Percentiles rank a stretch among this genome's conserved stretches.
Evolutionary conservation across 2,113 vertebrate species (phyloP).

Genomic region (Dipodomys stephensi): DNA sequence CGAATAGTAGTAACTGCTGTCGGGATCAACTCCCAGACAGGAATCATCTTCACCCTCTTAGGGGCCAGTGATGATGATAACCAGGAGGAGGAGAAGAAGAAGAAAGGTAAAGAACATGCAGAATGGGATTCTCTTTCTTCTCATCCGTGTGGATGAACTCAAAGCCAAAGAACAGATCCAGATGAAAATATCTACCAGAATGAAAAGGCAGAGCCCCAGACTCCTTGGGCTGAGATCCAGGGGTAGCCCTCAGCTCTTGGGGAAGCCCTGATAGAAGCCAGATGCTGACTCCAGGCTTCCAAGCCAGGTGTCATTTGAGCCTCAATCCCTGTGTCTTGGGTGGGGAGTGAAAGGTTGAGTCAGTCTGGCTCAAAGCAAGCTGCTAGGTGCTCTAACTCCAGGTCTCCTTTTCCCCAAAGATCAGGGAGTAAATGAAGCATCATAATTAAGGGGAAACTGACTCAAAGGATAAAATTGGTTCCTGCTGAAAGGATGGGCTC

Average conservation of each 20-base stretch:
- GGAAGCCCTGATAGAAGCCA: neutral
- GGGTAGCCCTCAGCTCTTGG: neutral
- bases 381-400: neutral
- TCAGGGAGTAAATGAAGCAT: neutral
- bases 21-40: conserved; percentile 97
- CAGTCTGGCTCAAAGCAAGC: neutral
- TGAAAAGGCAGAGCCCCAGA: neutral
- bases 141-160: neutral
- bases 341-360: neutral
- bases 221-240: neutral
- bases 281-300: neutral
- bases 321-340: neutral
- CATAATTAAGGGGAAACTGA: neutral
- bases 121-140: neutral
- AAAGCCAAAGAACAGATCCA: neutral
- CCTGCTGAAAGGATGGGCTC: neutral
- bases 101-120: conserved; percentile 93
- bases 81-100: conserved; percentile 93
- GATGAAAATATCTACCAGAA: neutral
- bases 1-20: conserved; percentile 96
- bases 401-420: neutral
- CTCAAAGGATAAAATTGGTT: neutral
- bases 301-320: neutral
- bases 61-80: conserved; percentile 90
- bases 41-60: conserved; percentile 98